A percentile compares a stretch with the other conserved stretches of the same genome.
phyloP scores from a whole-genome alignment of 2,113 vertebrate species.

The Eptesicus fuscus region DNA sequence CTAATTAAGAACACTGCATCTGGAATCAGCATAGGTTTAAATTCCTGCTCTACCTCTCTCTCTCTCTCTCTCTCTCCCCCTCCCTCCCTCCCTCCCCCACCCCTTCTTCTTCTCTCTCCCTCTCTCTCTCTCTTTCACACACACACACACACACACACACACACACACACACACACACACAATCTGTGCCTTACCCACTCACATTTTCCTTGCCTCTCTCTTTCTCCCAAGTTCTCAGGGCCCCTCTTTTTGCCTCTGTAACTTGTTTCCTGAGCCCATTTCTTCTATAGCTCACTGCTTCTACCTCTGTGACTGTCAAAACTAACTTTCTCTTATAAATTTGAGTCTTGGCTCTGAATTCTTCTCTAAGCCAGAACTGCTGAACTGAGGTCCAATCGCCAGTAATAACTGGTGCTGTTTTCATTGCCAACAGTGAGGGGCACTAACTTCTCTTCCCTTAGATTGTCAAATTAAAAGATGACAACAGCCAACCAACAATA shows the following conservation, averaged over 20 bases:
- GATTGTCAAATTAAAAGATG: neutral
- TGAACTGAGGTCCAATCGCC: neutral
- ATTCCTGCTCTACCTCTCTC: neutral
- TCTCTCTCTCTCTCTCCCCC: neutral
- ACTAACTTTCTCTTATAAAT: neutral
- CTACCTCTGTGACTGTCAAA: neutral
- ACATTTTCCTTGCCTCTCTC: neutral
- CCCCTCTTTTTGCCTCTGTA: neutral
- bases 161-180: neutral
- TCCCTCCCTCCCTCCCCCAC: too few relatives aligned
- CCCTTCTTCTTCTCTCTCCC: too few relatives aligned
- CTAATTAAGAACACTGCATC: neutral
- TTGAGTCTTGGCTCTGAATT: neutral
- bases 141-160: neutral
- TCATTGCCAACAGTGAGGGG: neutral
- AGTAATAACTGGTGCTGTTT: neutral
- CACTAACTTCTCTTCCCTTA: neutral
- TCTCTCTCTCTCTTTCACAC: too few relatives aligned
- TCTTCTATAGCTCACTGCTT: neutral
- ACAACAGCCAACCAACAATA: neutral
- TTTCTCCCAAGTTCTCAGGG: neutral
- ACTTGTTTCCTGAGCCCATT: neutral
- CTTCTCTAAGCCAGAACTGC: neutral
- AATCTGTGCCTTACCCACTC: neutral
- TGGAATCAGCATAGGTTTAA: neutral